phyloP scores from a whole-genome alignment of 2,888 invertebrate genomes.

The Rosalia funebris region DNA sequence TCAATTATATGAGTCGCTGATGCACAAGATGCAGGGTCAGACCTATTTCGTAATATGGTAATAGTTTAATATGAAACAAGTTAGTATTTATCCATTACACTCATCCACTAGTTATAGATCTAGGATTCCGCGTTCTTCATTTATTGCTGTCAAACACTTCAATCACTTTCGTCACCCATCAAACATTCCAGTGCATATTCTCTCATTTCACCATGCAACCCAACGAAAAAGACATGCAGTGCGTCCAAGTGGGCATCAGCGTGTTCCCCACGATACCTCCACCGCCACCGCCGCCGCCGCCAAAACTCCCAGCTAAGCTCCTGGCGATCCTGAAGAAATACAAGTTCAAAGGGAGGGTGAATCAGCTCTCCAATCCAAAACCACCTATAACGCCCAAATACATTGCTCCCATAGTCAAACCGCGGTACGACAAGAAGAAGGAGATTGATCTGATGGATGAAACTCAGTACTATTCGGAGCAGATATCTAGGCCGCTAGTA shows the following conservation, averaged over 20 bases:
- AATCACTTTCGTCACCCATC: slow-evolving; percentile 6
- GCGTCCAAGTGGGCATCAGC: slow-evolving; percentile 38
- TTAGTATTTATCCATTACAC: too few relatives aligned
- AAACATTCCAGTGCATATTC: slow-evolving; percentile 10
- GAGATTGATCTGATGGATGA: slow-evolving; percentile 32
- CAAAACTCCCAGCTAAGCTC: slow-evolving; percentile 38
- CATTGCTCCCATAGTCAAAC: slow-evolving; percentile 12
- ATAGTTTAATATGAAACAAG: too few relatives aligned
- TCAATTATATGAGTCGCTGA: too few relatives aligned
- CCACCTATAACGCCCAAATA: slow-evolving; percentile 21
- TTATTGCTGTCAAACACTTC: slow-evolving; percentile 11
- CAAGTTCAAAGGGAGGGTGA: slow-evolving; percentile 45
- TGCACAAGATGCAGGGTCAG: too few relatives aligned
- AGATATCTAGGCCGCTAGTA: slow-evolving; percentile 41
- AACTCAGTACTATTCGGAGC: slow-evolving; percentile 45
- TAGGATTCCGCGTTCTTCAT: background rate
- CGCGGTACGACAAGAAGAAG: slow-evolving; percentile 10
- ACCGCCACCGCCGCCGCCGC: slow-evolving; percentile 27
- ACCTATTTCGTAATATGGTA: too few relatives aligned
- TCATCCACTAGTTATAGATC: too few relatives aligned
- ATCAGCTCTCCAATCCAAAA: slow-evolving; percentile 40
- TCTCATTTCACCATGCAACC: background rate
- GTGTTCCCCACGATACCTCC: slow-evolving; percentile 35
- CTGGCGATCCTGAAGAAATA: slow-evolving; percentile 44
- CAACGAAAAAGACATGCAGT: slow-evolving; percentile 26